Conservation (phyloP, 2,888 invertebrate genomes). For the Flexamia atlantica region DNA sequence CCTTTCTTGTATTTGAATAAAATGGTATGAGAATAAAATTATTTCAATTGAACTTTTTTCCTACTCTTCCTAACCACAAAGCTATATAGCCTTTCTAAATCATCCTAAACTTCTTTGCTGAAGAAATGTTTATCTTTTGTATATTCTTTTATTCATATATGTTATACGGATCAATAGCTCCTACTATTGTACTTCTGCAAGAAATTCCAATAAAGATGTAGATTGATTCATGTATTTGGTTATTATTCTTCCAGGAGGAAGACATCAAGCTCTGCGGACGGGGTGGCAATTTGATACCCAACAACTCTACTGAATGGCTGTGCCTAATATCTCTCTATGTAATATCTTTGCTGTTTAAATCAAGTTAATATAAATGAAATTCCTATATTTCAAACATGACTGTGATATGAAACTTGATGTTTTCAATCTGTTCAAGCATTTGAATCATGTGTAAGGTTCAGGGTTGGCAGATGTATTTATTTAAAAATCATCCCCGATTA, state of each 20-base stretch:
- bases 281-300: conserved; percentile 67
- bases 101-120: no score
- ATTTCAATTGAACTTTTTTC: no score
- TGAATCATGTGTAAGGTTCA: neutral
- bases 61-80: no score
- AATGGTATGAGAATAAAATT: no score
- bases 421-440: neutral
- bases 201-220: conserved; percentile 59
- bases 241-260: conserved; percentile 78
- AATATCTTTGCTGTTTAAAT: conserved; percentile 10
- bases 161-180: no score
- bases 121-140: no score
- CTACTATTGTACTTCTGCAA: neutral
- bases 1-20: no score
- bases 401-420: conserved; percentile 49
- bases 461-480: neutral
- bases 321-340: conserved; percentile 16
- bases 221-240: no score
- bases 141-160: no score
- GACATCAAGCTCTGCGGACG: conserved; percentile 83
- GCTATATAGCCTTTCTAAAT: no score
- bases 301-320: neutral
- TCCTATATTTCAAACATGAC: conserved; percentile 14
- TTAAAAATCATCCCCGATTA: no score
- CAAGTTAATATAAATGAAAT: conserved; percentile 29